Percentiles rank a stretch among this genome's conserved stretches.
Evolutionary conservation across 2,113 vertebrate species (phyloP).

Genomic region (Myrmecobius fasciatus): DNA sequence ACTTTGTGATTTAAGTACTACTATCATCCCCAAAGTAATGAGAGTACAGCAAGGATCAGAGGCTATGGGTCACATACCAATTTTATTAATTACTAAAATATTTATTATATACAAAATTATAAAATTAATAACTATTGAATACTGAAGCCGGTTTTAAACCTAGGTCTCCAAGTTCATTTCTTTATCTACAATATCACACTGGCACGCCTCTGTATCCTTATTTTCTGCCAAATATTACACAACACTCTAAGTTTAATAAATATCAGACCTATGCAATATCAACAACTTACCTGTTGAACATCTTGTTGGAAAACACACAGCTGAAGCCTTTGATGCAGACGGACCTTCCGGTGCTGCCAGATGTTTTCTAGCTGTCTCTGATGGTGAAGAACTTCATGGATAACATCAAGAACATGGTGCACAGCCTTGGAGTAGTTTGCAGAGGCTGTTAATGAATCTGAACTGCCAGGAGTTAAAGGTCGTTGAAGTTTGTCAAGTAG

Average conservation of each 20-base stretch:
- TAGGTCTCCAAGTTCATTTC: neutral
- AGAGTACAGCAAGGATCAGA: neutral
- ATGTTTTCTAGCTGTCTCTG: constrained; percentile 98
- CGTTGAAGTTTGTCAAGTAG: constrained; percentile 97
- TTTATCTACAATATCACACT: neutral
- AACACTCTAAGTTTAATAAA: accelerated
- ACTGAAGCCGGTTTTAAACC: neutral
- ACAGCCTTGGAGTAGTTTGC: constrained; percentile 99
- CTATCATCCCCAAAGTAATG: neutral
- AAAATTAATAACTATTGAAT: too few relatives aligned
- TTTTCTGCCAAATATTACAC: neutral
- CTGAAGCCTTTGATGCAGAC: constrained; percentile 96
- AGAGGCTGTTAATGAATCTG: constrained; percentile 94
- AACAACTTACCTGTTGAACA: constrained; percentile 92
- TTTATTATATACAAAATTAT: too few relatives aligned
- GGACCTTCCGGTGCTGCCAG: constrained; percentile 99
- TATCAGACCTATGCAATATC: accelerated
- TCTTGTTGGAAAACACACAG: constrained; percentile 98
- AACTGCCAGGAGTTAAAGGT: constrained; percentile 95
- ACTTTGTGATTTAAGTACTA: neutral
- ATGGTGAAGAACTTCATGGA: constrained; percentile 97
- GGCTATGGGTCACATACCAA: neutral
- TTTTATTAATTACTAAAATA: too few relatives aligned
- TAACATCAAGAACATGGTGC: constrained; percentile 95
- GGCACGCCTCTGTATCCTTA: neutral